phyloP scores from a whole-genome alignment of 2,888 invertebrate genomes.

The Eupithecia exiguata region DNA sequence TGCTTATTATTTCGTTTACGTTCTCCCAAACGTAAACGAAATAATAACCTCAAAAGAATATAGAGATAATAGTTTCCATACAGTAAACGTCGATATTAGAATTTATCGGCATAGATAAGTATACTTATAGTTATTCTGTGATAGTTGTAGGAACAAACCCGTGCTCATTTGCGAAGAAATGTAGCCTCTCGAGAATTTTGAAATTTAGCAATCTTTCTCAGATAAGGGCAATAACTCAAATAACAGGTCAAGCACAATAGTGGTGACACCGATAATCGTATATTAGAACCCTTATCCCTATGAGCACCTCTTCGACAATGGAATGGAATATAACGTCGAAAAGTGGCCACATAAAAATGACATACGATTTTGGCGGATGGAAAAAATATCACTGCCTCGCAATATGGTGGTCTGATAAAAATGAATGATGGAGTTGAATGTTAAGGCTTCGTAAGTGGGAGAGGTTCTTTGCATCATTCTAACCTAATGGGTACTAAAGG shows the following conservation, averaged over 20 bases:
- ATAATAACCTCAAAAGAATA: too few species aligned
- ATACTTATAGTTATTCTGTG: too few species aligned
- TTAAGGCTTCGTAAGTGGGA: conserved; percentile 17
- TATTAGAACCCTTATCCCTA: conserved; percentile 82
- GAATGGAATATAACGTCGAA: conserved; percentile 82
- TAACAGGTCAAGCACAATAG: conserved; percentile 82
- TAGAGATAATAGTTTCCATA: too few species aligned
- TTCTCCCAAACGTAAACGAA: too few species aligned
- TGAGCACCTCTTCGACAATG: conserved; percentile 81
- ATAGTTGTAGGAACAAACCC: neutral
- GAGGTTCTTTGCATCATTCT: neutral
- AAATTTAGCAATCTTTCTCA: conserved; percentile 70
- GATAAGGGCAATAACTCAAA: conserved; percentile 78
- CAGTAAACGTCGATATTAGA: neutral
- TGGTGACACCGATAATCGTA: conserved; percentile 83
- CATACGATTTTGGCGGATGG: conserved; percentile 70
- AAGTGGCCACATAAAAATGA: conserved; percentile 84
- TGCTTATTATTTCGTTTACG: too few species aligned
- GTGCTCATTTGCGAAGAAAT: conserved; percentile 16
- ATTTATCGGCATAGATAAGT: neutral
- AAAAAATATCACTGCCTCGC: conserved; percentile 55
- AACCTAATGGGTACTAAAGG: neutral
- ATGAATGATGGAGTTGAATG: conserved; percentile 43
- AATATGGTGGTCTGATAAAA: conserved; percentile 46
- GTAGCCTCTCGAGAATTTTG: conserved; percentile 55